A percentile compares a stretch with the other conserved stretches of the same genome.
Conservation (phyloP, 2,113 vertebrate species). For the Lipophrys pholis region DNA sequence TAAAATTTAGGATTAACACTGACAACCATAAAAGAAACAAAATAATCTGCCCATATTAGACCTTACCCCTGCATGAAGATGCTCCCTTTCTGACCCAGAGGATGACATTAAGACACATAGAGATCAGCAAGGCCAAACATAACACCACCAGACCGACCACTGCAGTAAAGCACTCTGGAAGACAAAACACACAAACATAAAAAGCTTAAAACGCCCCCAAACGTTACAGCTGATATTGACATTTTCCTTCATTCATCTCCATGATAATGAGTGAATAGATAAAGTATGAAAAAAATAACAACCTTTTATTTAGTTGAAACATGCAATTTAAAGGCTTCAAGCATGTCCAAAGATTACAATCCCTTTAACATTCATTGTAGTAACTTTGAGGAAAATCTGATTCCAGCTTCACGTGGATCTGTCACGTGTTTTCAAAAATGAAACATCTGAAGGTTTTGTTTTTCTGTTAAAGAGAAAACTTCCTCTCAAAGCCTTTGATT, state of each 20-base stretch:
- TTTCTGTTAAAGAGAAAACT: not conserved
- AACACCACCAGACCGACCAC: slow-evolving; percentile 14
- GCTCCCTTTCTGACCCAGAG: slow-evolving; percentile 60
- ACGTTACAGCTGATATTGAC: too few relatives aligned
- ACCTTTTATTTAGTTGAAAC: not conserved
- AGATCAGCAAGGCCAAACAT: slow-evolving; percentile 67
- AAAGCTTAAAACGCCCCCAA: not conserved
- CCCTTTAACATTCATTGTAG: not conserved
- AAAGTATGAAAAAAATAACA: not conserved
- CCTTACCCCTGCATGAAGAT: slow-evolving; percentile 58
- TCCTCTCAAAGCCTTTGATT: not conserved
- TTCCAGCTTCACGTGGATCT: not conserved
- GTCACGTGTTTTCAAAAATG: not conserved
- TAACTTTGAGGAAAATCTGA: too few relatives aligned
- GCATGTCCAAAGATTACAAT: not conserved
- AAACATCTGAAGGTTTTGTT: not conserved
- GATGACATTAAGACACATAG: slow-evolving; percentile 71
- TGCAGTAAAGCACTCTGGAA: fast-evolving
- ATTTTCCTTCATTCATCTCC: not conserved
- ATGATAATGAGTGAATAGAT: not conserved
- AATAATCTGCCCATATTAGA: not conserved
- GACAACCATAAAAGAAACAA: not conserved
- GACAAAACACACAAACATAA: slow-evolving; percentile 16
- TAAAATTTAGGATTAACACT: not conserved
- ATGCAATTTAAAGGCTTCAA: not conserved